Conservation (phyloP, 2,888 invertebrate genomes). For the Caenorhabditis sp. region DNA sequence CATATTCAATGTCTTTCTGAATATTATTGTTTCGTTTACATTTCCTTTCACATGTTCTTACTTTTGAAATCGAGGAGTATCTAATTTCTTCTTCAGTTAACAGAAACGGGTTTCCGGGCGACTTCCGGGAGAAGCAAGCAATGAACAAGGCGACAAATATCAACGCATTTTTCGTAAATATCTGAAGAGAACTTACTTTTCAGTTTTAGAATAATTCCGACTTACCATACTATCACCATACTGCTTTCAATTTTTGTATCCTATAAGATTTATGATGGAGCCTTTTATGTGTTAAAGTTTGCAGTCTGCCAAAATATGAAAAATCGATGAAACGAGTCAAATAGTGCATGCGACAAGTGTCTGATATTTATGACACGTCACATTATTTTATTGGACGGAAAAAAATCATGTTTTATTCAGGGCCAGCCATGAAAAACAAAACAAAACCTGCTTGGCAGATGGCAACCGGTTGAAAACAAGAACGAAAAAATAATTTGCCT, state of each 20-base stretch:
- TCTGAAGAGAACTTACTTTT: neutral
- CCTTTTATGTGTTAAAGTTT: neutral
- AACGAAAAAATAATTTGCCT: conserved; percentile 15
- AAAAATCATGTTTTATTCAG: neutral
- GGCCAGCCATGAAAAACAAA: neutral
- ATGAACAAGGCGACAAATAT: conserved; percentile 1
- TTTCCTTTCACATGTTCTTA: neutral
- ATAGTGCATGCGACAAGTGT: conserved; percentile 17
- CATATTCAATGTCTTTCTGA: conserved; percentile 66
- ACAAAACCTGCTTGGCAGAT: conserved; percentile 15
- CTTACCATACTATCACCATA: conserved; percentile 55
- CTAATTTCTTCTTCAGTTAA: conserved; percentile 55
- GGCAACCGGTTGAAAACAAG: conserved; percentile 27
- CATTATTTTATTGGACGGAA: neutral
- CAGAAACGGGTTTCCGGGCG: conserved; percentile 55
- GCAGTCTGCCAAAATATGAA: conserved; percentile 4
- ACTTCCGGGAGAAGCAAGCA: neutral
- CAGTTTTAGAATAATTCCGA: neutral
- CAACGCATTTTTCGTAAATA: conserved; percentile 31
- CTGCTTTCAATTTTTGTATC: conserved; percentile 15
- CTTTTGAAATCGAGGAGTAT: conserved; percentile 57
- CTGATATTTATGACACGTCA: conserved; percentile 30
- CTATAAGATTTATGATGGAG: neutral
- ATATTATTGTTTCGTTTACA: neutral
- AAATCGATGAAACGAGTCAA: conserved; percentile 45